Evolutionary conservation across 2,113 vertebrate genomes (phyloP), one percentile per base, ranked within the genome.

Genomic region (Percopsis transmontana): DNA sequence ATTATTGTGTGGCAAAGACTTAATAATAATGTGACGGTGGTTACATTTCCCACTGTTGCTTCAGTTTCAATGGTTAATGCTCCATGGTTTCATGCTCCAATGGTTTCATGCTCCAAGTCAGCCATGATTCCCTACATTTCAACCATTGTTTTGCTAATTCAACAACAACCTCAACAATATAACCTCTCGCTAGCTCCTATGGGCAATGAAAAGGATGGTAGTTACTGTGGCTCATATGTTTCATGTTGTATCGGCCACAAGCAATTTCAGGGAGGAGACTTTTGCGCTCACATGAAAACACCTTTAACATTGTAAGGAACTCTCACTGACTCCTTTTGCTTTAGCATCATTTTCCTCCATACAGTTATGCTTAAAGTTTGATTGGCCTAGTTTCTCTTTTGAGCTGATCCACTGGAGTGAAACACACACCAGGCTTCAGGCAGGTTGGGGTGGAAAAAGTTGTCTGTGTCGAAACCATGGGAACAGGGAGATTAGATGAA

Each of bases 161-260:
- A 58, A 70, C 27, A 57, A 61, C 54, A 39, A 47, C 16, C 21
- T 59, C n/a, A 33, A 33, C 27, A 33, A 33, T 33, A 33, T 6
- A 33, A 33, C 27, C 27, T 33, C 60, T 56, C 67, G 57, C 51
- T 10, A 0, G 12, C 50, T 58, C 51, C 60, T 8, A n/a, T 24
- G 56, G 57, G 45, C 23, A 51, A 47, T 6, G 57, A 65, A 72
- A 76, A 27, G 21, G 68, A 42, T 39, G 38, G 47, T 61, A 13
- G 4, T 74, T 62, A 55, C 48, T 54, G 71, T 79, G 44, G 58
- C 45, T 48, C 6, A n/a, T 16, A 48, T 48, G 45, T n/a, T 3
- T n/a, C 6, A 58, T 42, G 12, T 16, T 45, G 42, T 10, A 16
- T 16, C 11, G 12, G 42, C 42, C 27, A 33, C 27, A 16, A 45